These are phyloP conservation scores for Parnassius orleans DNA, from an alignment of 2,888 invertebrate species.

Conservation along the genomic window DNA sequence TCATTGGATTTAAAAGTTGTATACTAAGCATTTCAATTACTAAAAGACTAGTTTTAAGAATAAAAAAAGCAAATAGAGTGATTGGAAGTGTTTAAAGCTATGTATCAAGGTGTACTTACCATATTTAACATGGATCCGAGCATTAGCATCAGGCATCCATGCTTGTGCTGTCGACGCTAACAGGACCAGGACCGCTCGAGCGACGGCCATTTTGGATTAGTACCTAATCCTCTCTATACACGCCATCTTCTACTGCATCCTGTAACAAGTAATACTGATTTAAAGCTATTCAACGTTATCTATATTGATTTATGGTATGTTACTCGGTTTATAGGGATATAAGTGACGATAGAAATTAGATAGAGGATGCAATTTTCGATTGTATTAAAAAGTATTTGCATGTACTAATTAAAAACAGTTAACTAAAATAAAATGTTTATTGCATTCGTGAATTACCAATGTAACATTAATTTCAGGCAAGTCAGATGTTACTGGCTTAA, in stretches of 20 bases:
- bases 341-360: no score
- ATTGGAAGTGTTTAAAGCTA: neutral
- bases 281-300: conserved; percentile 23
- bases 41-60: neutral
- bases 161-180: conserved; percentile 81
- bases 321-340: no score
- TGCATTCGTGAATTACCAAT: conserved; percentile 12
- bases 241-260: conserved; percentile 66
- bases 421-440: conserved; percentile 15
- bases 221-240: conserved; percentile 59
- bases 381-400: no score
- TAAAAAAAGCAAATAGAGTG: neutral
- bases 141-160: conserved; percentile 87
- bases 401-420: no score
- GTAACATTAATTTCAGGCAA: conserved; percentile 19
- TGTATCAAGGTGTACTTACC: conserved; percentile 65
- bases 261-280: conserved; percentile 48
- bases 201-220: conserved; percentile 73
- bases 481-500: conserved; percentile 24
- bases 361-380: no score
- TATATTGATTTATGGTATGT: conserved; percentile 14
- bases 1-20: neutral
- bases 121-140: conserved; percentile 84
- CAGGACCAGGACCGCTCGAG: conserved; percentile 78
- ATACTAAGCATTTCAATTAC: no score